Evolutionary conservation across 2,888 invertebrate genomes (phyloP), one percentile per base, ranked within the genome.

Genomic region (Dusona sp.): DNA sequence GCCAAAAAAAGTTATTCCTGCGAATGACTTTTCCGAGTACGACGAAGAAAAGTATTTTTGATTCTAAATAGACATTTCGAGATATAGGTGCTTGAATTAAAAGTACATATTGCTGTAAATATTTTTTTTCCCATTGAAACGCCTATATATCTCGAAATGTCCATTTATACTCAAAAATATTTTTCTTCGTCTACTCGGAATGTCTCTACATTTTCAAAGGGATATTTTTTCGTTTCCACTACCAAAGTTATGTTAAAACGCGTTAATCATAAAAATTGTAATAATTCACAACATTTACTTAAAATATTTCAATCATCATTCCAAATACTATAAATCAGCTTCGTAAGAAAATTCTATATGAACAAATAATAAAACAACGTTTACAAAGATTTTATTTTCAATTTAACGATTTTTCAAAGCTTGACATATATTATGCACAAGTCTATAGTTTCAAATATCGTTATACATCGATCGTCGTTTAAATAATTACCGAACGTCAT

Each of bases 401-500:
- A 48, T 48, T 38, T 8, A 38, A 38, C 48, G 0, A 48, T 19
- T 19, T 48, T n/a, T 1, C 48, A 48, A 48, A 48, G 48, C 6
- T 4, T n/a, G n/a, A 48, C 65, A 51, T 42, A 38, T 67, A 9
- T 57, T 16, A 36, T 36, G 33, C 36, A 7, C 22, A 36, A 57
- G 22, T 51, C 70, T 29, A 42, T 29, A 29, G 38, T 61, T n/a
- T 19, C 68, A n/a, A 61, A 65, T 70, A 70, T 79, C 42, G 51
- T 19, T 67, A 19, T 67, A 64, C 36, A 64, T 79, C 72, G 64
- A 45, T 65, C 67, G 77, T 61, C 61, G 77, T 83, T 80, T 83
- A 67, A 86, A 83, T 80, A 83, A 83, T 83, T 83, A 45, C 80
- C 36, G 73, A 80, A 83, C 77, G 77, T 83, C 77, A 73, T 45